These are phyloP conservation scores for Nymphalis c-album DNA, from an alignment of 2,888 invertebrate genomes.

Conservation along the genomic window DNA sequence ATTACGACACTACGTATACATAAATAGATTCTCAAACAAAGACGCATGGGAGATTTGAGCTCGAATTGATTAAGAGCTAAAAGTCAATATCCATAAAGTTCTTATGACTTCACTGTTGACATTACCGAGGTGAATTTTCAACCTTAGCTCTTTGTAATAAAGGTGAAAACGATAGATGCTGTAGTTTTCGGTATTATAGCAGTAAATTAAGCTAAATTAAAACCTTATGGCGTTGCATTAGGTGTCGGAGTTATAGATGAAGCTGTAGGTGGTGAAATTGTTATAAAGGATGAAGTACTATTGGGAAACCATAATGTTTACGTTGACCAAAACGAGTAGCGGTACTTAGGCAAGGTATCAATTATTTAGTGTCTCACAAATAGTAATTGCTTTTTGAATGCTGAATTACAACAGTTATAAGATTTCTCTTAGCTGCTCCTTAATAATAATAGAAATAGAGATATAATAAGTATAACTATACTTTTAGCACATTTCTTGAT, in stretches of 20 bases:
- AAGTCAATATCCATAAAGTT: constrained; percentile 49
- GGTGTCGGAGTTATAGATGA: neutral
- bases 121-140: constrained; percentile 7
- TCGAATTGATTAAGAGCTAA: constrained; percentile 67
- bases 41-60: constrained; percentile 61
- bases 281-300: constrained; percentile 21
- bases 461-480: neutral
- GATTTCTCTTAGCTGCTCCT: neutral
- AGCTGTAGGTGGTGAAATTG: constrained; percentile 20
- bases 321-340: constrained; percentile 10
- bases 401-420: neutral
- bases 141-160: constrained; percentile 13
- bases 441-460: neutral
- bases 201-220: constrained; percentile 2
- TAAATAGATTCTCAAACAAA: constrained; percentile 55
- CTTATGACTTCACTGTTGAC: constrained; percentile 17
- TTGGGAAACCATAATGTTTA: constrained; percentile 18
- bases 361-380: constrained; percentile 19
- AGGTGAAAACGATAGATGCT: neutral
- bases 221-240: constrained; percentile 7
- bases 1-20: constrained; percentile 44
- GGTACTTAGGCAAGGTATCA: constrained; percentile 12
- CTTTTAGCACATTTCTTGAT: no score
- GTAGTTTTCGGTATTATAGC: neutral
- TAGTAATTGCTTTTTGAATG: constrained; percentile 9